Percentiles rank a stretch among this genome's conserved stretches.
Evolutionary conservation across 2,113 vertebrate species (phyloP).

Genomic region (Brachirus orientalis): DNA sequence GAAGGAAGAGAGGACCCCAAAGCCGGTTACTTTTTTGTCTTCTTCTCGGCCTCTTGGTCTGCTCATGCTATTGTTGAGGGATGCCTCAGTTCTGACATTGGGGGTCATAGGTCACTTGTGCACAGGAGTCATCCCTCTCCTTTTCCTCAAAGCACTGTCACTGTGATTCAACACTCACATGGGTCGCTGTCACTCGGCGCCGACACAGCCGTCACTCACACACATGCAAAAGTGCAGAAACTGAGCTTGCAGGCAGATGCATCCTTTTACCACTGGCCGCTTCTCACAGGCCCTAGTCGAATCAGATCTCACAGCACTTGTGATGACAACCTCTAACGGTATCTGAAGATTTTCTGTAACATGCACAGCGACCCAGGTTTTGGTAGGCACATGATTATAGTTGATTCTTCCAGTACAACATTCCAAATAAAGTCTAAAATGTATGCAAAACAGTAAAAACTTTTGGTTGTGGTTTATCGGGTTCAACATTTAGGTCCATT

Average conservation of each 20-base stretch:
- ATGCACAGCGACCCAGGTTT: slow-evolving; percentile 2
- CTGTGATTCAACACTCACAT: slow-evolving; percentile 69
- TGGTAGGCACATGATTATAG: background rate
- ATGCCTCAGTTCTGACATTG: slow-evolving; percentile 70
- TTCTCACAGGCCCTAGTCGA: slow-evolving; percentile 20
- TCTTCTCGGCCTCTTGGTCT: slow-evolving; percentile 38
- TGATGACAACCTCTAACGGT: slow-evolving; percentile 16
- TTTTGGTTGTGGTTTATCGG: too few species aligned
- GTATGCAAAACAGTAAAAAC: too few species aligned
- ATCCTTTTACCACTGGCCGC: slow-evolving; percentile 29
- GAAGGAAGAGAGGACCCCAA: slow-evolving; percentile 61
- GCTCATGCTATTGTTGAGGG: slow-evolving; percentile 72
- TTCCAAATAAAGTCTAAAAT: too few species aligned
- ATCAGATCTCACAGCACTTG: slow-evolving; percentile 28
- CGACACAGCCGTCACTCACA: slow-evolving; percentile 73
- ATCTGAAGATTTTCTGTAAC: background rate
- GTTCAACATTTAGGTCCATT: too few species aligned
- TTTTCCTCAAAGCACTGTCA: slow-evolving; percentile 66
- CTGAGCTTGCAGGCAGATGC: slow-evolving; percentile 37
- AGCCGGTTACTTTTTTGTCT: slow-evolving; percentile 31
- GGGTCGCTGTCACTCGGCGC: slow-evolving; percentile 64
- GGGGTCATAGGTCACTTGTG: slow-evolving; percentile 73
- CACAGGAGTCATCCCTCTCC: slow-evolving; percentile 61
- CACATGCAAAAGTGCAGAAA: slow-evolving; percentile 42
- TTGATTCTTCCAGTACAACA: too few species aligned